Conservation (phyloP, 2,888 invertebrate species). For the Polydrusus cervinus region DNA sequence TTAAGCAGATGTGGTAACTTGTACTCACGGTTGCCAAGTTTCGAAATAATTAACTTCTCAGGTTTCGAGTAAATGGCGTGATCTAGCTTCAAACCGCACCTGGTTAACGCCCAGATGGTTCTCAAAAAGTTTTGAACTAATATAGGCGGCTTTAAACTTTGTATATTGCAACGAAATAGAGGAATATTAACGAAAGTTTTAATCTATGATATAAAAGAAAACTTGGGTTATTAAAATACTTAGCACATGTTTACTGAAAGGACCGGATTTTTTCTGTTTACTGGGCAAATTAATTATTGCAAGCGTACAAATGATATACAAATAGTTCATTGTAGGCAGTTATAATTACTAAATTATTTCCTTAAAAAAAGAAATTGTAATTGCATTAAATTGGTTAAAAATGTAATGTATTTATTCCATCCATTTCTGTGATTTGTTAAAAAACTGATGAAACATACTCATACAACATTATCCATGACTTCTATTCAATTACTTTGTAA, state of each 20-base stretch:
- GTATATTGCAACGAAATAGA: not conserved
- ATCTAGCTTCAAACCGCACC: constrained; percentile 16
- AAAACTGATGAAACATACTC: too few species aligned
- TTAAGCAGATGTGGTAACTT: constrained; percentile 2
- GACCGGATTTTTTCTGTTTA: not conserved
- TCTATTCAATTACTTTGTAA: too few species aligned
- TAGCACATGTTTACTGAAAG: too few species aligned
- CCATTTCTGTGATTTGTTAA: too few species aligned
- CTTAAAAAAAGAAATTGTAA: too few species aligned
- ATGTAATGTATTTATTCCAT: too few species aligned
- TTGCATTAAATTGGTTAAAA: too few species aligned
- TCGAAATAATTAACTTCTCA: constrained; percentile 12
- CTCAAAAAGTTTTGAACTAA: constrained; percentile 14
- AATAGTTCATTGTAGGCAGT: too few species aligned
- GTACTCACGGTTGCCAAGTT: constrained; percentile 13
- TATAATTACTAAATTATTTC: too few species aligned
- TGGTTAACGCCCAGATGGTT: constrained; percentile 8
- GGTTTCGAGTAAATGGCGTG: constrained; percentile 18
- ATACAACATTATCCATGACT: too few species aligned
- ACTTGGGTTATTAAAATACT: not conserved
- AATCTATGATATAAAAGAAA: not conserved
- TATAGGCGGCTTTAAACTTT: constrained; percentile 17
- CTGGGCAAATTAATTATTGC: not conserved
- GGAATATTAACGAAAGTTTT: not conserved
- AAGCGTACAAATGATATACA: too few species aligned